phyloP scores from a whole-genome alignment of 1,140 invertebrate genomes.

The Kradibia gibbosae region DNA sequence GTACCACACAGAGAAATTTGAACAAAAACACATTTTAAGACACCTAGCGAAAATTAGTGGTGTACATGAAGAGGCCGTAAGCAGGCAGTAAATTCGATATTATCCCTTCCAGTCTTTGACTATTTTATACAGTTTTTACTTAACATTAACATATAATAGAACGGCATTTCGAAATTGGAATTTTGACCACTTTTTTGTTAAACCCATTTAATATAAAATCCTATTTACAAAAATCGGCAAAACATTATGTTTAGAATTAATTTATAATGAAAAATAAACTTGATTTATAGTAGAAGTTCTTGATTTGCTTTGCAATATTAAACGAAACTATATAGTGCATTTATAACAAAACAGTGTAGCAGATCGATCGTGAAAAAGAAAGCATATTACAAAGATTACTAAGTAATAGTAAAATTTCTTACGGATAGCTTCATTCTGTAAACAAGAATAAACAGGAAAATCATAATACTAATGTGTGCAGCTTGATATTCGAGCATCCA shows the following conservation, averaged over 20 bases:
- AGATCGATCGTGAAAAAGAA: slow-evolving; percentile 29
- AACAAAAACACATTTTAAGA: slow-evolving; percentile 40
- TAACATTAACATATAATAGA: neutral
- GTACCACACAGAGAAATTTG: slow-evolving; percentile 42
- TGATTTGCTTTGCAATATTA: neutral
- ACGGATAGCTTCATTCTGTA: slow-evolving; percentile 17
- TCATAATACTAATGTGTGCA: neutral
- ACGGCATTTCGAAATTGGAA: slow-evolving; percentile 14
- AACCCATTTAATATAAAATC: slow-evolving; percentile 39
- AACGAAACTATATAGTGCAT: neutral
- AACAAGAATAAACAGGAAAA: slow-evolving; percentile 8
- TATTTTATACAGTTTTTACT: slow-evolving; percentile 23
- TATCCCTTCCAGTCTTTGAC: neutral
- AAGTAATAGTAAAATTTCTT: neutral
- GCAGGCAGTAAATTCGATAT: neutral
- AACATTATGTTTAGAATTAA: neutral
- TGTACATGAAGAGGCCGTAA: slow-evolving; percentile 10
- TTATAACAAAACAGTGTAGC: slow-evolving; percentile 19
- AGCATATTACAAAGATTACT: slow-evolving; percentile 5
- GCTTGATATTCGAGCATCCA: neutral
- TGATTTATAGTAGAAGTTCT: neutral
- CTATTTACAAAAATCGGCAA: neutral
- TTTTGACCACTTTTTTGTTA: neutral
- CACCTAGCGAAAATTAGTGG: slow-evolving; percentile 34
- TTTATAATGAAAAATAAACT: neutral